Base-by-base conservation (phyloP, 2,113 vertebrate species). In the Pangasianodon hypophthalmus region DNA sequence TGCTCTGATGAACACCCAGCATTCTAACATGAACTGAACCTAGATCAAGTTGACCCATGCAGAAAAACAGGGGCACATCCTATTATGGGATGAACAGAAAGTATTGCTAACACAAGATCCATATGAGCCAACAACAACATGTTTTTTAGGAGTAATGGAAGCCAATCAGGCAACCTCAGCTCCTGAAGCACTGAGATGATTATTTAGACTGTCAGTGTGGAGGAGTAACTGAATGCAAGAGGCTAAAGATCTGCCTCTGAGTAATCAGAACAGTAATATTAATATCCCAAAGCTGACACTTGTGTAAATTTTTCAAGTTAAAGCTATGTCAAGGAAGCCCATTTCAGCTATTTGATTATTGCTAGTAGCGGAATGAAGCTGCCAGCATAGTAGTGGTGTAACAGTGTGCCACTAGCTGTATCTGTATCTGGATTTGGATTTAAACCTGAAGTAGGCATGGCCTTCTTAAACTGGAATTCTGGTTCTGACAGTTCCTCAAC, bases 101-200 rank as follows among this genome's bases (percentile, higher is more conserved):
- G 56, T 44, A 84, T 87, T 91, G 87, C 89, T 90, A 87, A 88
- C 86, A 64, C 82, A 54, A 90, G 83, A 85, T 6, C 0, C 79
- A 83, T 88, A 84, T 46, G 87, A 90, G 88, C 91, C 91, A 90
- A 90, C 71, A 90, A 90, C 71, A 90, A 90, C 83, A 88, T 64
- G 52, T 52, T 81, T 86, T 87, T 80, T 89, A 86, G 88, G 88
- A 89, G 79, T 88, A 69, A 67, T 77, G 86, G 80, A 88, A 90
- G 88, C 75, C 79, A 84, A 73, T 69, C 69, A 69, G 85, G 83
- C 85, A 87, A 69, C 52, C 67, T 41, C 10, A 44, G 82, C 79
- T 89, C 62, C 50, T 86, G 64, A 88, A 88, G 73, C 48, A 87
- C 67, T 64, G 37, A 29, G 88, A 75, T 58, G 64, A 67, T 88